A percentile compares a stretch with the other conserved stretches of the same genome.
Evolutionary conservation across 2,113 vertebrate genomes (phyloP).

Genomic region (Ptilonorhynchus violaceus): DNA sequence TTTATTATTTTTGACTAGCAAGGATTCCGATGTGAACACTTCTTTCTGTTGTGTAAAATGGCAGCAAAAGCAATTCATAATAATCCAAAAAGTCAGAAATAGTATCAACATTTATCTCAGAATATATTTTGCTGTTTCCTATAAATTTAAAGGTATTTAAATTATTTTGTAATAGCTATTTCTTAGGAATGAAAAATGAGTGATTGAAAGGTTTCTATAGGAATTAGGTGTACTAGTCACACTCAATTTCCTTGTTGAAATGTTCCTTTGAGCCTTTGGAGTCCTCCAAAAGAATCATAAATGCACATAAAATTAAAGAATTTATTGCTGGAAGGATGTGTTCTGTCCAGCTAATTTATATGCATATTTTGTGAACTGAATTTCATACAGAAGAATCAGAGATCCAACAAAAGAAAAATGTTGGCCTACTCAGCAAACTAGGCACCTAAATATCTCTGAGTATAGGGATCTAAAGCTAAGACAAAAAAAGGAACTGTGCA

Average conservation of each 20-base stretch:
- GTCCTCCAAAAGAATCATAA: not conserved
- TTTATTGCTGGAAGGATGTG: not conserved
- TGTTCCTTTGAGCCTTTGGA: not conserved
- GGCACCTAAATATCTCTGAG: not conserved
- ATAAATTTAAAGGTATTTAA: not conserved
- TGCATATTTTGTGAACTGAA: not conserved
- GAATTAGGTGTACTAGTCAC: not conserved
- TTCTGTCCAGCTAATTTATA: not conserved
- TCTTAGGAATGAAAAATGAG: not conserved
- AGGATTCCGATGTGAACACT: not conserved
- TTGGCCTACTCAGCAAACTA: not conserved
- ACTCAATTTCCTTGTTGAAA: not conserved
- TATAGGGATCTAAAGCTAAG: not conserved
- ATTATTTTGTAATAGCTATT: not conserved
- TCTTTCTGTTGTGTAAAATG: not conserved
- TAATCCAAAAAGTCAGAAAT: not conserved
- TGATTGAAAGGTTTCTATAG: not conserved
- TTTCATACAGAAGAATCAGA: not conserved
- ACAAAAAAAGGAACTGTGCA: not conserved
- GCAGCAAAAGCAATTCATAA: constrained; percentile 3
- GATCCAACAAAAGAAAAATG: not conserved
- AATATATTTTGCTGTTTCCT: not conserved
- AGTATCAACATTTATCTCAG: not conserved
- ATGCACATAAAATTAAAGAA: not conserved
- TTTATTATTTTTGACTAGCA: constrained; percentile 19